Evolutionary conservation across 2,888 invertebrate genomes (phyloP).

Genomic region (Helleia helle): DNA sequence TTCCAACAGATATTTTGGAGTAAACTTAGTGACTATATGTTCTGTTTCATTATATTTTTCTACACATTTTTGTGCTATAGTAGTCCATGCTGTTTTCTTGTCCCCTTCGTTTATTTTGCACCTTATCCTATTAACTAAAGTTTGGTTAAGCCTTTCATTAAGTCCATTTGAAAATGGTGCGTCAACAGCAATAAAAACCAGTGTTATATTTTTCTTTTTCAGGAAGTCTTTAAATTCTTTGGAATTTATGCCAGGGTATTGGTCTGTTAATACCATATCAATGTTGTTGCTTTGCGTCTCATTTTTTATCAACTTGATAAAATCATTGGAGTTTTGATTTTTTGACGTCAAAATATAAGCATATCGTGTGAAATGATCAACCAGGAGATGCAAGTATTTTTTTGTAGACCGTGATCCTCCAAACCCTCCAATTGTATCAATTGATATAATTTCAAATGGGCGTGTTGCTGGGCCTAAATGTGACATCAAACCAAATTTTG

Average conservation of each 20-base stretch:
- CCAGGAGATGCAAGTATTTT: too few species aligned
- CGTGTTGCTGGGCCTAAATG: too few species aligned
- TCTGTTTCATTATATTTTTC: slow-evolving; percentile 16
- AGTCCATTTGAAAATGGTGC: too few species aligned
- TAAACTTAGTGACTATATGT: slow-evolving; percentile 26
- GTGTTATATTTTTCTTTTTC: background rate
- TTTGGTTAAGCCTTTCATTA: too few species aligned
- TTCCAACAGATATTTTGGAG: slow-evolving; percentile 23
- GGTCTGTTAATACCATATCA: slow-evolving; percentile 16
- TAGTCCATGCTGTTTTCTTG: background rate
- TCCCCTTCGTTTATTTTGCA: background rate
- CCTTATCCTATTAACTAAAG: background rate
- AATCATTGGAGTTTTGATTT: too few species aligned
- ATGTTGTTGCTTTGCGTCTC: too few species aligned
- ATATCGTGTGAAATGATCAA: too few species aligned
- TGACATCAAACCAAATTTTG: too few species aligned
- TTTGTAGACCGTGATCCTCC: too few species aligned
- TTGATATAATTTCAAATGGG: too few species aligned
- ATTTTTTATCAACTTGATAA: background rate
- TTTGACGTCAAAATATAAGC: too few species aligned
- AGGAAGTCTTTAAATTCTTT: slow-evolving; percentile 12
- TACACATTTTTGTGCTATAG: background rate
- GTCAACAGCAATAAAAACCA: background rate
- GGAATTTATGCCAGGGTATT: slow-evolving; percentile 17
- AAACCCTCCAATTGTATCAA: too few species aligned